Percentiles rank a stretch among this genome's conserved stretches.
These are phyloP conservation scores for Saccostrea glomerata DNA, from an alignment of 1,140 invertebrate species.

Conservation along the genomic window DNA sequence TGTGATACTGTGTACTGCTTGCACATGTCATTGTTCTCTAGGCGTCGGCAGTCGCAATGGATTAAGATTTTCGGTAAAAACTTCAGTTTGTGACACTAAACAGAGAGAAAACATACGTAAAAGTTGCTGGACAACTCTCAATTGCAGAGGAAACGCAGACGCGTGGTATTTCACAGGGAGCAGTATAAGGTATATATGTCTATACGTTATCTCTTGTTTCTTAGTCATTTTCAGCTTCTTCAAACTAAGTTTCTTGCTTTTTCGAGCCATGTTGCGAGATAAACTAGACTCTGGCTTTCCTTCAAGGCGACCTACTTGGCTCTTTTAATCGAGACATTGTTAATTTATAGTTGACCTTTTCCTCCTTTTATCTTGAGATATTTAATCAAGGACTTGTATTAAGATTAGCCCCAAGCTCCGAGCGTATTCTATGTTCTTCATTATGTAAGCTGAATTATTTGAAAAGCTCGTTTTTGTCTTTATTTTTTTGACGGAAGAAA, in stretches of 20 bases:
- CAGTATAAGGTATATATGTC: neutral
- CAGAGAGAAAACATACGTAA: neutral
- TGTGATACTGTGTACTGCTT: neutral
- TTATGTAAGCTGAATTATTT: neutral
- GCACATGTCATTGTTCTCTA: neutral
- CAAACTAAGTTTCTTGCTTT: slow-evolving; percentile 3
- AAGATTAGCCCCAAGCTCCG: neutral
- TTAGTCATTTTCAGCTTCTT: slow-evolving; percentile 27
- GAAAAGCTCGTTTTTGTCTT: neutral
- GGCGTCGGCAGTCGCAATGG: slow-evolving; percentile 10
- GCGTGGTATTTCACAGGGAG: neutral
- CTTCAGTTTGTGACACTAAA: neutral
- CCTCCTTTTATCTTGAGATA: slow-evolving; percentile 16
- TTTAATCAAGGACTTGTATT: slow-evolving; percentile 31
- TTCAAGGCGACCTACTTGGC: slow-evolving; percentile 34
- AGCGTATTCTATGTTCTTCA: neutral
- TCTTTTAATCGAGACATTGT: slow-evolving; percentile 28
- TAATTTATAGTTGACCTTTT: slow-evolving; percentile 37
- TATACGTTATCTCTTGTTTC: neutral
- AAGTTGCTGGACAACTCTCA: neutral
- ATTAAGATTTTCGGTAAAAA: neutral
- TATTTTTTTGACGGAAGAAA: neutral
- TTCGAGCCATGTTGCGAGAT: slow-evolving; percentile 26
- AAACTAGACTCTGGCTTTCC: slow-evolving; percentile 10
- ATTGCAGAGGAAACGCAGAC: neutral